These are phyloP conservation scores for Lates calcarifer DNA, from an alignment of 2,113 vertebrate genomes.

Conservation along the genomic window DNA sequence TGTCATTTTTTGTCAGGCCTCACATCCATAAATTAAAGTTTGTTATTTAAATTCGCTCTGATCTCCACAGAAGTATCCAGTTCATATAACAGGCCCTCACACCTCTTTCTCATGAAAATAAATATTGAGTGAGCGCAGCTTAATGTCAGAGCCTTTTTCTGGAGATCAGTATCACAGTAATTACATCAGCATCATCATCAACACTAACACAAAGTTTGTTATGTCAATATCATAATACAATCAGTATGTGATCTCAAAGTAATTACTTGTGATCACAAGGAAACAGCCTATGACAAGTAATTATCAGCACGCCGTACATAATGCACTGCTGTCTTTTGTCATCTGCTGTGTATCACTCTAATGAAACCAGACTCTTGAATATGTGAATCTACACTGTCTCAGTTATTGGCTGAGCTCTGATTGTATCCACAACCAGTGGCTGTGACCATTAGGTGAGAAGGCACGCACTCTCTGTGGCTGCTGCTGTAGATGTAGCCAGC, in stretches of 20 bases:
- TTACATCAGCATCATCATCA: constrained; percentile 9
- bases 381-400: background rate
- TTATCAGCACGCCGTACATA: background rate
- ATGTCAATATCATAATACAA: constrained; percentile 1
- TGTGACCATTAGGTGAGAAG: no score
- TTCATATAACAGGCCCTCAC: background rate
- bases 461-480: background rate
- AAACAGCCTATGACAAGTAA: constrained; percentile 21
- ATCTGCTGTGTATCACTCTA: background rate
- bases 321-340: background rate
- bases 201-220: constrained; percentile 7
- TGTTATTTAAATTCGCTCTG: no score
- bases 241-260: constrained; percentile 11
- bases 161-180: background rate
- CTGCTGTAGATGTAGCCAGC: background rate
- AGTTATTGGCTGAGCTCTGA: background rate
- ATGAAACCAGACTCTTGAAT: background rate
- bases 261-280: constrained; percentile 21
- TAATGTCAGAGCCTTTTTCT: background rate
- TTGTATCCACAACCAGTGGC: background rate
- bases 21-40: no score
- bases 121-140: background rate
- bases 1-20: no score
- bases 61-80: no score
- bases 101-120: background rate